These are phyloP conservation scores for Lamproptera curius DNA, from an alignment of 2,888 invertebrate genomes.

Conservation along the genomic window DNA sequence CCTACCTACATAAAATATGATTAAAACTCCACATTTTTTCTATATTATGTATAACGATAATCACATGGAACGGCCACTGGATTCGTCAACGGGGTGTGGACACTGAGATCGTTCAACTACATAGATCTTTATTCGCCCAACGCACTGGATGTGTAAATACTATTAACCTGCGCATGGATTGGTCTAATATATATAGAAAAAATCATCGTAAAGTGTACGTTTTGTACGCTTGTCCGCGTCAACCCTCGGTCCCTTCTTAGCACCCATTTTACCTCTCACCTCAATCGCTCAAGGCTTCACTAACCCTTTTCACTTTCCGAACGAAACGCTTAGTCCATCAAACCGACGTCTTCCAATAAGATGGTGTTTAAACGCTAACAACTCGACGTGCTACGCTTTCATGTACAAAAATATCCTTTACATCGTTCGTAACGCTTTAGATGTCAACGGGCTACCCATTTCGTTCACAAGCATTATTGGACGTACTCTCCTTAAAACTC, in stretches of 20 bases:
- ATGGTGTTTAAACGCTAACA: conserved; percentile 42
- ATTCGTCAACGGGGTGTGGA: conserved; percentile 67
- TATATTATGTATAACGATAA: conserved; percentile 50
- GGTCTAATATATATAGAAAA: conserved; percentile 24
- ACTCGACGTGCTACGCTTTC: conserved; percentile 47
- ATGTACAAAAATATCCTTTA: conserved; percentile 55
- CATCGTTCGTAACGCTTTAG: conserved; percentile 26
- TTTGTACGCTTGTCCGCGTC: conserved; percentile 30
- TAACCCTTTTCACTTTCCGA: conserved; percentile 43
- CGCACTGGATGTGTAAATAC: conserved; percentile 50
- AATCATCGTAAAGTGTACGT: conserved; percentile 17
- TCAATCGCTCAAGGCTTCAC: conserved; percentile 45
- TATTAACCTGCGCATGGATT: conserved; percentile 41
- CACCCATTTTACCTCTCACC: conserved; percentile 51
- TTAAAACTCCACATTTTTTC: conserved; percentile 56
- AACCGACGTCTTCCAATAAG: conserved; percentile 21
- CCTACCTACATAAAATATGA: conserved; percentile 70
- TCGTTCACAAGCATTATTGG: conserved; percentile 22
- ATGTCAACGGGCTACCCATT: conserved; percentile 24
- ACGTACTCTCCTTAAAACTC: conserved; percentile 27
- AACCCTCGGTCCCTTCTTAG: conserved; percentile 52
- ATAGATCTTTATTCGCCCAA: conserved; percentile 38
- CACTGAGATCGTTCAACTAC: conserved; percentile 66
- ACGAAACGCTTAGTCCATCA: conserved; percentile 38
- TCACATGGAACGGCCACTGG: conserved; percentile 73